Evolutionary conservation across 2,113 vertebrate genomes (phyloP), one percentile per base, ranked within the genome.

Genomic region (Syngnathus floridae): DNA sequence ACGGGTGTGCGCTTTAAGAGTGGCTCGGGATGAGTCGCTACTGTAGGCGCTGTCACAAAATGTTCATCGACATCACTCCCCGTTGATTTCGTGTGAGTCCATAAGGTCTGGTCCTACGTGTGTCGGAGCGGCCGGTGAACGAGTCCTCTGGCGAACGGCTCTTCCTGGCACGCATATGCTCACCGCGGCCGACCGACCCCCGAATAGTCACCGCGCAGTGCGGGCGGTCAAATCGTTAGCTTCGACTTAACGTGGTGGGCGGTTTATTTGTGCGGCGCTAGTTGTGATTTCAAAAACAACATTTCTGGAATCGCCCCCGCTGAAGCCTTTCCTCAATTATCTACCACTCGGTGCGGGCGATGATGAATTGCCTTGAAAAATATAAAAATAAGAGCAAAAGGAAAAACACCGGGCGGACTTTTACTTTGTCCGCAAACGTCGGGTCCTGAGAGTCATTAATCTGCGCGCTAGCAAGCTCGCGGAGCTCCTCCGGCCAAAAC

Each of bases 11-110:
- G 65, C 66, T 31, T 31, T 49, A 76, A 66, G 52, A 66, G 69
- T 65, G 74, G 71, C 37, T 62, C 60, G 72, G 48, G 62, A 79
- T 64, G 76, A 82, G 69, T 67, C 73, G 77, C 59, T 71, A 77
- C 77, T 78, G 75, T 72, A 72, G 78, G 77, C 52, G 36, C 80
- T 82, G 82, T 85, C 75, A 83, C 75, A 83, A 73, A 83, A 76
- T 58, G 75, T 84, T 77, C 69, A 11, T 75, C 73, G 81, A 67
- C 71, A 75, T 55, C 43, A 54, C 57, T 60, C 66, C 64, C 48
- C 8, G 59, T 68, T 65, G 73, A 74, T 45, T 49, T 55, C 51
- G 35, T 21, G 59, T 45, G 37, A 43, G 37, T 61, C 21, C 7
- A 61, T 43, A 61, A 43, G n/a, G 21, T 43, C 8, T 14, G 58